Conservation (phyloP, 2,797 vertebrate genomes). For the Schizothorax lantsangensis region DNA sequence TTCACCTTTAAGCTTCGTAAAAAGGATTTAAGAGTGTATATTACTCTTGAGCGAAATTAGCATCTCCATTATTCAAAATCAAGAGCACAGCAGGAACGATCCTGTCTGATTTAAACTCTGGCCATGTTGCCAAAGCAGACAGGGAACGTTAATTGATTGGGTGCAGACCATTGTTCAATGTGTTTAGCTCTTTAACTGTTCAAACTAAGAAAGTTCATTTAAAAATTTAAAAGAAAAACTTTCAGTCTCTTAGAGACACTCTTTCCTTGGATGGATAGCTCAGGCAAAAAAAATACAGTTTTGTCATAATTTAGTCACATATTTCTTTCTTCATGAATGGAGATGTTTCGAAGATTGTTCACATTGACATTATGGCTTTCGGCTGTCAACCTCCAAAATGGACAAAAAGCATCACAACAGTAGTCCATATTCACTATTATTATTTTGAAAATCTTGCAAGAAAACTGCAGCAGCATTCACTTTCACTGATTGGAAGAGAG, state of each 20-base stretch:
- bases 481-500: not conserved
- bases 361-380: not conserved
- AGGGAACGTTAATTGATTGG: constrained; percentile 49
- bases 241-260: not conserved
- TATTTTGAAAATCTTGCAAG: not conserved
- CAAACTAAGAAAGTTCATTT: constrained; percentile 5
- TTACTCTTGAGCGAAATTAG: constrained; percentile 6
- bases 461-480: not conserved
- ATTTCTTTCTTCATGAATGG: not conserved
- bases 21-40: not conserved
- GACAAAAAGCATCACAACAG: not conserved
- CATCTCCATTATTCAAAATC: constrained; percentile 33
- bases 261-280: not conserved
- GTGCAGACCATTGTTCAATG: constrained; percentile 25
- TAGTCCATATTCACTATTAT: not conserved
- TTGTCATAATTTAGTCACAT: not conserved
- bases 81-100: constrained; percentile 42
- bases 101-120: constrained; percentile 26
- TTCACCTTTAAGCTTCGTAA: not conserved
- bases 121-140: constrained; percentile 33
- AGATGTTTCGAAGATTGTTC: not conserved
- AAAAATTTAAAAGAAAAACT: constrained; percentile 13
- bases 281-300: not conserved
- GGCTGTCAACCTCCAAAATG: not conserved
- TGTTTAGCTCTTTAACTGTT: constrained; percentile 22